A percentile compares a stretch with the other conserved stretches of the same genome.
Conservation (phyloP, 1,140 invertebrate species). For the Trichonephila clavata region DNA sequence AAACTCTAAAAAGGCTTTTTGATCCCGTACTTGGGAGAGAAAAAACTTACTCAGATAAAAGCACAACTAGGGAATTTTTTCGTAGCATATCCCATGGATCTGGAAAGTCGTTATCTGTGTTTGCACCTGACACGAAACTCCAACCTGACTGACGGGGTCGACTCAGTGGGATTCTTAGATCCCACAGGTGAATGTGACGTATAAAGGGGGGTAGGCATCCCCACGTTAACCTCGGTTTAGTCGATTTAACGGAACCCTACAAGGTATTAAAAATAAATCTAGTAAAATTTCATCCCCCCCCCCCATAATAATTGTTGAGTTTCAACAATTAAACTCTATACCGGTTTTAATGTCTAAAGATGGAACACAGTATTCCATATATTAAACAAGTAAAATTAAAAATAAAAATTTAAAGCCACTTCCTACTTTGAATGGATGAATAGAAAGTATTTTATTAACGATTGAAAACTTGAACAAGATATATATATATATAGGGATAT, state of each 20-base stretch:
- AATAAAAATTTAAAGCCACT: too few relatives aligned
- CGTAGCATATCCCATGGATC: not conserved
- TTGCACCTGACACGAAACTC: not conserved
- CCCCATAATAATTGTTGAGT: not conserved
- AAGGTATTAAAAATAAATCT: constrained; percentile 20
- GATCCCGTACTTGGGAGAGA: not conserved
- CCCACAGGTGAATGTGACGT: not conserved
- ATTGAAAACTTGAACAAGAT: too few relatives aligned
- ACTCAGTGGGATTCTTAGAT: constrained; percentile 25
- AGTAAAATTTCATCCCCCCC: not conserved
- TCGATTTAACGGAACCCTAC: not conserved
- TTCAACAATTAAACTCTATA: not conserved
- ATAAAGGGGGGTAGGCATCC: not conserved
- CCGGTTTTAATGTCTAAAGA: too few relatives aligned
- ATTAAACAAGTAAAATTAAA: too few relatives aligned
- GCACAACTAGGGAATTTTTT: not conserved
- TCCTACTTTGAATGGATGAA: too few relatives aligned
- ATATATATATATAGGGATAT: too few relatives aligned
- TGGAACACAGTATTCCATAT: too few relatives aligned
- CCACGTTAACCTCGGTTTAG: not conserved
- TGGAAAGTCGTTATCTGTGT: constrained; percentile 11
- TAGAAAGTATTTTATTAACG: too few relatives aligned
- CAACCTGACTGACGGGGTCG: constrained; percentile 49
- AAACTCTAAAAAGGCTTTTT: not conserved
- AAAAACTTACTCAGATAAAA: not conserved